Base-by-base conservation (phyloP, 92 coral and sea anemone genomes). In the Zoanthus sociatus region DNA sequence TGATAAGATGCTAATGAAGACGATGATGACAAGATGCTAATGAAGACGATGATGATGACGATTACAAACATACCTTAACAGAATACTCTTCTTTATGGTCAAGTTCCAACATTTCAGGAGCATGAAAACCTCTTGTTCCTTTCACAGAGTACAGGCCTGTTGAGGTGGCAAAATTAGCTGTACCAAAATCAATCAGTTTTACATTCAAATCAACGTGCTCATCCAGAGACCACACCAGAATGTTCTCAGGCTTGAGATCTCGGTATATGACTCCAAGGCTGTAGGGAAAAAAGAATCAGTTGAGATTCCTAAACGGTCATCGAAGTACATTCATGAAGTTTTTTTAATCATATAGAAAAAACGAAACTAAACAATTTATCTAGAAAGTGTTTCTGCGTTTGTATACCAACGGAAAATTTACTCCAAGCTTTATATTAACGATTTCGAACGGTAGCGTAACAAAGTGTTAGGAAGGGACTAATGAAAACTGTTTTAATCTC, bases 121-220 rank as follows among this genome's bases (percentile, higher is more conserved):
- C 99, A 42, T 89, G 91, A 73, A 82, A 91, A 3, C 99, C 97
- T 1, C 83, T 83, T 10, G 99, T 88, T 6, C 99, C 99, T 42
- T 92, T 90, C 32, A 71, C 78, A 11, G 95, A 94, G 17, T 90
- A 77, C 79, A 95, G 87, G 0, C 99, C 99, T 10, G 96, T 92
- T 2, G 94, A 89, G 3, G 96, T 93, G 42, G 96, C 98, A 83
- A 97, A 97, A 83, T 95, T 95, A 7, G 99, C 99, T 0, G 99
- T 97, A 26, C 99, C 99, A 67, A 97, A 97, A 82, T 97, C 99
- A 61, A 95, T 97, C 86, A 97, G 82, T 83, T 97, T 97, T 26
- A 95, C 98, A 79, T 97, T 95, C 71, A 93, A 90, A 75, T 97
- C 99, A 73, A 91, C 93, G 1, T 87, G 73, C 84, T 97, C 99